These are phyloP conservation scores for Manacus vitellinus DNA, from an alignment of 2,113 vertebrate genomes.

Conservation along the genomic window DNA sequence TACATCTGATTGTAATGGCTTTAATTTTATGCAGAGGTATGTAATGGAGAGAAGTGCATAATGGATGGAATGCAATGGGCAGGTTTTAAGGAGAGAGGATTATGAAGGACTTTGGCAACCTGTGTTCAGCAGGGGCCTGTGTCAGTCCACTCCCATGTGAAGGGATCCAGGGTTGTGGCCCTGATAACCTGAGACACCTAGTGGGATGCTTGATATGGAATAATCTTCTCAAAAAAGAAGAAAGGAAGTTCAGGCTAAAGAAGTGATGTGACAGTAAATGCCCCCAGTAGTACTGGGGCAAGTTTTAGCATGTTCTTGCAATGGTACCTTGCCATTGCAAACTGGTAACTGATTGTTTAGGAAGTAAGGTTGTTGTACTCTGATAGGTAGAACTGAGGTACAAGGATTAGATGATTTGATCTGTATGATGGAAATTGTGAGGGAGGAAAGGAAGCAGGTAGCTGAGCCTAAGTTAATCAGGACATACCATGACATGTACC, in stretches of 20 bases:
- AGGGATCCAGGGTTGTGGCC: neutral
- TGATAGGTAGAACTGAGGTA: neutral
- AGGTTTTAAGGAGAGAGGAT: neutral
- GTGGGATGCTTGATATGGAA: neutral
- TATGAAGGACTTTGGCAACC: neutral
- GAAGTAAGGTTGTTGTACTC: neutral
- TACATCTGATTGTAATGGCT: neutral
- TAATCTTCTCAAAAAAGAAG: neutral
- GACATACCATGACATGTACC: fast-evolving
- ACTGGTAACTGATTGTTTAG: neutral
- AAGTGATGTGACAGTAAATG: neutral
- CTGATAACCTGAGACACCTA: neutral
- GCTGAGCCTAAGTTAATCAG: neutral
- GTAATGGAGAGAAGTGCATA: neutral
- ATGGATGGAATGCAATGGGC: neutral
- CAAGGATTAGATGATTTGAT: neutral
- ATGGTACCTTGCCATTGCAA: fast-evolving
- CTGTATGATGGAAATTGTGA: neutral
- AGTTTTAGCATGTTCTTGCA: neutral
- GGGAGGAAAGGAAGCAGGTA: neutral
- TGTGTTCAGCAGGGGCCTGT: fast-evolving
- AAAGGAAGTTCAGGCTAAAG: neutral
- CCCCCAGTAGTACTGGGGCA: neutral
- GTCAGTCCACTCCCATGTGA: neutral
- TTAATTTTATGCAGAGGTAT: neutral